Evolutionary conservation across 1,140 invertebrate genomes (phyloP).

Genomic region (Zaprionus taronus): DNA sequence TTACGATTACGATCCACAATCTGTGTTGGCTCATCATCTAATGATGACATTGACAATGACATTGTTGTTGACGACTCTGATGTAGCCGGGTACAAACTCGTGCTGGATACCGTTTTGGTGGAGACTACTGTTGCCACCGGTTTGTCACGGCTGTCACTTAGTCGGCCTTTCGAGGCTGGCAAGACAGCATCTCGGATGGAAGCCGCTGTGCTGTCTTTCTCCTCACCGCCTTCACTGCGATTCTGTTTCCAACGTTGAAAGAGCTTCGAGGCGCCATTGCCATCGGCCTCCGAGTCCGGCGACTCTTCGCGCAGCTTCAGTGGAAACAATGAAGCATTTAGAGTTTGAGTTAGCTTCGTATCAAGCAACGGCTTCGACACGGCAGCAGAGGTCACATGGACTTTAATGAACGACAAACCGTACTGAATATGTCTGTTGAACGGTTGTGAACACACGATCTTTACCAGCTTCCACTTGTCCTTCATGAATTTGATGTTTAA

Average conservation of each 20-base stretch:
- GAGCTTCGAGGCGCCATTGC: constrained; percentile 32
- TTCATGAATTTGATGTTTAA: constrained; percentile 86
- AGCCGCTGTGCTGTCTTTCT: constrained; percentile 42
- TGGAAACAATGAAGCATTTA: not conserved
- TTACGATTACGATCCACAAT: constrained; percentile 80
- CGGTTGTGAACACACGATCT: constrained; percentile 93
- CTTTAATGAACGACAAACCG: constrained; percentile 92
- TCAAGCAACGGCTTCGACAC: constrained; percentile 51
- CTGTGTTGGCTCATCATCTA: constrained; percentile 18
- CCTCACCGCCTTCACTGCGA: not conserved
- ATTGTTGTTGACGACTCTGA: not conserved
- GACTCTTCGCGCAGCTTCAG: constrained; percentile 88
- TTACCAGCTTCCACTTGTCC: constrained; percentile 93
- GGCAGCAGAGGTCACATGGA: constrained; percentile 85
- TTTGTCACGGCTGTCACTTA: constrained; percentile 12
- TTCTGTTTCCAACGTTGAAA: constrained; percentile 77
- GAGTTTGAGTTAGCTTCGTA: constrained; percentile 78
- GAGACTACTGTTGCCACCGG: not conserved
- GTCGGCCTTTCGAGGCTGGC: constrained; percentile 30
- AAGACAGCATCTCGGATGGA: constrained; percentile 58
- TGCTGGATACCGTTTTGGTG: no score
- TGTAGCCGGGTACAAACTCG: not conserved
- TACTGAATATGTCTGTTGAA: constrained; percentile 92
- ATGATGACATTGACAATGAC: not conserved
- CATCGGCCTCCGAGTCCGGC: constrained; percentile 83